A percentile compares a stretch with the other conserved stretches of the same genome.
phyloP scores from a whole-genome alignment of 2,797 vertebrate genomes.

The Lacerta viridis region DNA sequence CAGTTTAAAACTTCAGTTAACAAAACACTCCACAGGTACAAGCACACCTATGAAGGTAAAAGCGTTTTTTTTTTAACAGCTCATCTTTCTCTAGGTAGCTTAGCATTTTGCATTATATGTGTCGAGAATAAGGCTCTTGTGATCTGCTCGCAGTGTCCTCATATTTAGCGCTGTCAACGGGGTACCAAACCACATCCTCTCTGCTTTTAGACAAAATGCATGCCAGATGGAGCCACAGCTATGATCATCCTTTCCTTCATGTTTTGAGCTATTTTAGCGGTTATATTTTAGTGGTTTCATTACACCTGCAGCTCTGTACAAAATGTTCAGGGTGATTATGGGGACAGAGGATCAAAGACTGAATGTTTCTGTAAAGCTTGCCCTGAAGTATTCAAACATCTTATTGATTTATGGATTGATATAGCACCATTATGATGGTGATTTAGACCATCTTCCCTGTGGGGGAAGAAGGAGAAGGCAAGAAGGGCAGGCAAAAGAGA shows the following conservation, averaged over 20 bases:
- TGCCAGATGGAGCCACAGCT: neutral
- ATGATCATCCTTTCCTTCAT: neutral
- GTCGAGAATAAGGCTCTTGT: neutral
- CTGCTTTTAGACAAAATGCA: conserved; percentile 20
- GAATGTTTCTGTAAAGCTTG: neutral
- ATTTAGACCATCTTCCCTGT: too few species aligned
- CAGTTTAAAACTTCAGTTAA: neutral
- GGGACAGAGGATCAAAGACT: neutral
- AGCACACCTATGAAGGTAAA: neutral
- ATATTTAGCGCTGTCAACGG: neutral
- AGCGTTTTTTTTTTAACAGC: neutral
- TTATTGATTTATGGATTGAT: neutral
- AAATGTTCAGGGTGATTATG: neutral
- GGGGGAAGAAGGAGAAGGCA: too few species aligned
- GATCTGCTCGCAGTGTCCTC: neutral
- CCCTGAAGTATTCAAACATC: neutral
- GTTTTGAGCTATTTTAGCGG: neutral
- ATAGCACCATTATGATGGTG: neutral
- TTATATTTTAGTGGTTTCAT: neutral
- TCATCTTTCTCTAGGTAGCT: neutral
- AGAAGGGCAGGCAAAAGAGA: too few species aligned
- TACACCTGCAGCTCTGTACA: neutral
- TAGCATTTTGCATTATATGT: conserved; percentile 15
- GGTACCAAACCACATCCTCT: neutral
- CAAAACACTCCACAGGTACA: neutral